Conservation (phyloP, 1,140 invertebrate species). For the Cylas formicarius region DNA sequence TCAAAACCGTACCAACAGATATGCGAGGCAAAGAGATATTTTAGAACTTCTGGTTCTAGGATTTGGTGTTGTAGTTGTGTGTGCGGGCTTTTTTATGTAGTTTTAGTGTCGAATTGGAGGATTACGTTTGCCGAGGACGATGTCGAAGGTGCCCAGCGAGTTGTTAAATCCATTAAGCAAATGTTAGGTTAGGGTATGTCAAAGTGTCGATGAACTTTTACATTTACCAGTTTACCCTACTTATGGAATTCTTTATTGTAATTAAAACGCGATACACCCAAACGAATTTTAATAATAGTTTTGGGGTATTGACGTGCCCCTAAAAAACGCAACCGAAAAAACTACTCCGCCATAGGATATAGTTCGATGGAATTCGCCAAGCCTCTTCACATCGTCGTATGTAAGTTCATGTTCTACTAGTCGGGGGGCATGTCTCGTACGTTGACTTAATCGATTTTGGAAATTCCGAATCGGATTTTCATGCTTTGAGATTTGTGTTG, state of each 20-base stretch:
- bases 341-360: background rate
- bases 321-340: too few relatives aligned
- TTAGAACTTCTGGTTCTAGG: conserved; percentile 4
- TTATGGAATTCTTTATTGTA: conserved; percentile 15
- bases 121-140: conserved; percentile 4
- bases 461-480: too few relatives aligned
- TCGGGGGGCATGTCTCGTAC: too few relatives aligned
- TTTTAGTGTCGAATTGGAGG: conserved; percentile 1
- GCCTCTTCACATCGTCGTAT: conserved; percentile 12
- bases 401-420: too few relatives aligned
- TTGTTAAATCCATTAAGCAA: conserved; percentile 17
- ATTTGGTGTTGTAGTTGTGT: conserved; percentile 7
- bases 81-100: conserved; percentile 11
- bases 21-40: conserved; percentile 14
- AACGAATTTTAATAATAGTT: too few relatives aligned
- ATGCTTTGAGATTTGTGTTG: too few relatives aligned
- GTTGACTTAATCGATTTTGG: too few relatives aligned
- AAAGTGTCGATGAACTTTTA: conserved; percentile 35
- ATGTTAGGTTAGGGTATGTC: conserved; percentile 34
- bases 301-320: too few relatives aligned
- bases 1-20: conserved; percentile 10
- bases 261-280: background rate
- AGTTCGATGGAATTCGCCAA: conserved; percentile 17
- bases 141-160: conserved; percentile 10
- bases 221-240: conserved; percentile 27